A percentile compares a stretch with the other conserved stretches of the same genome.
These are phyloP conservation scores for Marronus borbonicus DNA, from an alignment of 2,888 invertebrate genomes.

Conservation along the genomic window DNA sequence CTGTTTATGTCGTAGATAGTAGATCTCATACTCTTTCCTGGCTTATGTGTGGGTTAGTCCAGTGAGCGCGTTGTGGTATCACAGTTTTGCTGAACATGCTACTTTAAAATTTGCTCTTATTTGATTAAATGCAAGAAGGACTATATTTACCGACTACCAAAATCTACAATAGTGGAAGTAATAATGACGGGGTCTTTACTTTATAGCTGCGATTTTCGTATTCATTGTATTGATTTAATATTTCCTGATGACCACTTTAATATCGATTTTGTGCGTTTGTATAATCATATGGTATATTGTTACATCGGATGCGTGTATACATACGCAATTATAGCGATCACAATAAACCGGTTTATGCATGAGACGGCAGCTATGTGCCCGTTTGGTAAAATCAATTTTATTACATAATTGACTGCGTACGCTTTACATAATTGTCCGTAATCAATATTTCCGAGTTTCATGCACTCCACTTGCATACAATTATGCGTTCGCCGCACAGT, in stretches of 20 bases:
- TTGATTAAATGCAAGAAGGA: no score
- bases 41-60: no score
- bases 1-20: no score
- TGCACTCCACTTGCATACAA: conserved; percentile 31
- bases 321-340: not conserved
- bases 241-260: not conserved
- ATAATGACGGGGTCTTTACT: no score
- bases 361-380: not conserved
- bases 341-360: not conserved
- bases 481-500: conserved; percentile 23
- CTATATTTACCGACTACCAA: no score
- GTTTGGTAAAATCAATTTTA: conserved; percentile 36
- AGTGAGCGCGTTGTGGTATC: no score
- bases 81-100: no score
- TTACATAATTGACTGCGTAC: conserved; percentile 43
- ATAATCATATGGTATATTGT: not conserved
- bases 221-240: not conserved
- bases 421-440: conserved; percentile 37
- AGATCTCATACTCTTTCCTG: no score
- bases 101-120: no score
- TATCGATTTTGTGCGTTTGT: not conserved
- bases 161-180: no score
- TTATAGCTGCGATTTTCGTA: no score
- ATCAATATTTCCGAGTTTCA: conserved; percentile 39
- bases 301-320: not conserved